Base-by-base conservation (phyloP, 2,797 vertebrate species). In the Hafferia zeledoni region DNA sequence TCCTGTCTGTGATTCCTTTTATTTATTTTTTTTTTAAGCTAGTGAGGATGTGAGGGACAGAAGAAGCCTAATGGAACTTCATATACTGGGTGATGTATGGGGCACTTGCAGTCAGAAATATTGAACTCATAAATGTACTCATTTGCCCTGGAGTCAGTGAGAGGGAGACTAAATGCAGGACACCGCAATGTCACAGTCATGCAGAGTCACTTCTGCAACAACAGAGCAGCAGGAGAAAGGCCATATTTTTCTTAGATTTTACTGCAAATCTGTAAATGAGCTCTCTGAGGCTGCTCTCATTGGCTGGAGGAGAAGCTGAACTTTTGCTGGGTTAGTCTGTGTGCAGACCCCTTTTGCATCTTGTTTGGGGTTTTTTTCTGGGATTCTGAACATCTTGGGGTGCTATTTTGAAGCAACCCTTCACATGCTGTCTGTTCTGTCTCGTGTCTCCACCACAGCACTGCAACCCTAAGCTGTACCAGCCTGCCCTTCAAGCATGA, bases 91-190 rank as follows among this genome's bases (percentile, higher is more conserved):
- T 96, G 95, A 97, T 95, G 77, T 95, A 94, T 90, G 84, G 91
- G 67, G 85, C 65, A 53, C 87, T 90, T 78, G 89, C 85, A 93
- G 91, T 77, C 72, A 74, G 95, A 93, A 89, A 77, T 96, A 95
- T 80, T 93, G 95, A 88, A 82, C 94, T 95, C 93, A 90, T 93
- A 97, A 96, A 96, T 91, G 95, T 90, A 44, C 91, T 89, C 93
- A 50, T 95, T 95, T 96, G 87, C 80, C 88, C 91, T 90, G 94
- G 95, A 95, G 87, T 94, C 86, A 68, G 70, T 6, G 94, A 56
- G 85, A 94, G 91, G 61, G 77, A 95, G 87, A 87, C 83, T 19
- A 64, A 94, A 84, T 46, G n/a, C 94, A 87, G 96, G 95, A 94
- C 94, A 71, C 91, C 0, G 71, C 95, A 97, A 95, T 96, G 96